Percentiles rank a stretch among this genome's conserved stretches.
phyloP scores from a whole-genome alignment of 1,140 invertebrate species.

The Globodera rostochiensis region DNA sequence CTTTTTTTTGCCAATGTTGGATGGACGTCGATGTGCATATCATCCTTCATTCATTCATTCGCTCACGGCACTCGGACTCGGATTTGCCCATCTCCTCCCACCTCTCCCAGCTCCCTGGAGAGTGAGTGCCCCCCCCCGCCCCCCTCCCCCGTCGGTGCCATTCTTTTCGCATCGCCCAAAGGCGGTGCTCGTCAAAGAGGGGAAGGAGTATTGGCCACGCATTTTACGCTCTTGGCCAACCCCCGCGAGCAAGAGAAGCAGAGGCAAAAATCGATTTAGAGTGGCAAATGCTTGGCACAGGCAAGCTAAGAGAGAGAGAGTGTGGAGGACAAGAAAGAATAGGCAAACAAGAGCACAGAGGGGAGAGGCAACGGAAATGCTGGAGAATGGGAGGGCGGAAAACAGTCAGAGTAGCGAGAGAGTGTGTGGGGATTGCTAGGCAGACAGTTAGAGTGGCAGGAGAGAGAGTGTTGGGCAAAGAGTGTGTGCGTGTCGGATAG shows the following conservation, averaged over 20 bases:
- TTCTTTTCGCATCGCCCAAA: not conserved
- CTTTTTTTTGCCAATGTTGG: not conserved
- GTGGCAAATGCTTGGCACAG: not conserved
- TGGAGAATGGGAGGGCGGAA: not conserved
- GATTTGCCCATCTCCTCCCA: slow-evolving; percentile 6
- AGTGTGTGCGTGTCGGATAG: not conserved
- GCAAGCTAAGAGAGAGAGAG: not conserved
- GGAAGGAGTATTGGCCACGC: slow-evolving; percentile 7
- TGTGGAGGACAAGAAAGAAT: not conserved
- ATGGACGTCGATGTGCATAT: slow-evolving; percentile 16
- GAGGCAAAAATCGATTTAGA: not conserved
- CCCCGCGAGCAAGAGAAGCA: not conserved
- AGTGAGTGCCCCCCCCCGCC: not conserved
- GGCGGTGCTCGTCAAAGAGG: not conserved
- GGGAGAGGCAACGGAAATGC: too few species aligned
- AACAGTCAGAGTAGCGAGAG: not conserved
- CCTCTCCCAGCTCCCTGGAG: not conserved
- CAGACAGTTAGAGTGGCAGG: not conserved
- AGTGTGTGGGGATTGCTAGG: not conserved
- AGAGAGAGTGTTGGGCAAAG: not conserved
- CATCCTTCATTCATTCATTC: slow-evolving; percentile 1
- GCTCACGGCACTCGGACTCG: not conserved
- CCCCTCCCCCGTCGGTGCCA: not conserved
- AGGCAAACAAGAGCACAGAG: not conserved
- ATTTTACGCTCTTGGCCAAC: slow-evolving; percentile 12